Evolutionary conservation across 1,140 invertebrate genomes (phyloP).

Genomic region (Ylistrum balloti): DNA sequence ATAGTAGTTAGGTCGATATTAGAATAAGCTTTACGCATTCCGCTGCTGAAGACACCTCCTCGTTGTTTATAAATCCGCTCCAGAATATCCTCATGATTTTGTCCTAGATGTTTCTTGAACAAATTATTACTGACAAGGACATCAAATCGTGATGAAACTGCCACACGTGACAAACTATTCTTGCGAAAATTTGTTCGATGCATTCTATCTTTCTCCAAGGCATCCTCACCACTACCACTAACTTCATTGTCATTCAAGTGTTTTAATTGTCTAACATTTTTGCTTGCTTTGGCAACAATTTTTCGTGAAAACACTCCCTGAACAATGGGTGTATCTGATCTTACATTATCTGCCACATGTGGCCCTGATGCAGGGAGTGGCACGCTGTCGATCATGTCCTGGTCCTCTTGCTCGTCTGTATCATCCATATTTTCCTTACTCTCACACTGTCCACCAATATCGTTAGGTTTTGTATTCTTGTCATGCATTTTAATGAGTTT

Average conservation of each 20-base stretch:
- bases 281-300: slow-evolving; percentile 10
- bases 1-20: slow-evolving; percentile 59
- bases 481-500: not conserved
- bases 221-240: not conserved
- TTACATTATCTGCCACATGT: not conserved
- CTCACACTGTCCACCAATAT: not conserved
- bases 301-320: not conserved
- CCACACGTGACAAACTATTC: not conserved
- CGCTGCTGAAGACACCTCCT: slow-evolving; percentile 45
- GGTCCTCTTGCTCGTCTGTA: not conserved
- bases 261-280: slow-evolving; percentile 7
- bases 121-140: slow-evolving; percentile 57
- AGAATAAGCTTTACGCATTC: slow-evolving; percentile 58
- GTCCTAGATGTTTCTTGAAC: slow-evolving; percentile 59
- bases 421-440: not conserved
- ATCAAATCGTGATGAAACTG: slow-evolving; percentile 56
- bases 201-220: not conserved
- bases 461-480: not conserved
- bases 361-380: not conserved
- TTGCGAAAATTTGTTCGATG: not conserved
- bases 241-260: not conserved
- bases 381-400: not conserved
- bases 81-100: slow-evolving; percentile 55
- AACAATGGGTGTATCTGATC: not conserved
- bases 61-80: slow-evolving; percentile 56